These are phyloP conservation scores for Ictidomys tridecemlineatus DNA, from an alignment of 2,113 vertebrate species.

Conservation along the genomic window DNA sequence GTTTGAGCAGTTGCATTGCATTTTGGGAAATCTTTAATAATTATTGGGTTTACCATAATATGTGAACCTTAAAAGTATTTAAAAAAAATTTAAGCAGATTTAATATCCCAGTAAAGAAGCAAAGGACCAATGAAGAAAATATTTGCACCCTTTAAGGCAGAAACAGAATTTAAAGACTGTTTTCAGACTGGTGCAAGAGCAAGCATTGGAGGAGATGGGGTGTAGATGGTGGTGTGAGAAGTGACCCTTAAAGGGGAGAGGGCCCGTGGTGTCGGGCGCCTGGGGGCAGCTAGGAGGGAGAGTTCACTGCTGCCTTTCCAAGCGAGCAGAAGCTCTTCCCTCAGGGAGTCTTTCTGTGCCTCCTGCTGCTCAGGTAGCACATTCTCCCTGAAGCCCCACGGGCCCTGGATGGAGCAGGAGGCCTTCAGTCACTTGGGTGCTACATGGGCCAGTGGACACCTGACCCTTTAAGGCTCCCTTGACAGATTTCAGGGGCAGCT, in stretches of 20 bases:
- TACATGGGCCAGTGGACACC: fast-evolving
- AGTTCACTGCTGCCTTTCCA: background rate
- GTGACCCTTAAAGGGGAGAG: background rate
- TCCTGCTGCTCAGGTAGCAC: too few relatives aligned
- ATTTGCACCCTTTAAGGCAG: background rate
- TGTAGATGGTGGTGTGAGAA: background rate
- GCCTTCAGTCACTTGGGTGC: too few relatives aligned
- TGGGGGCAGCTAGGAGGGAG: fast-evolving
- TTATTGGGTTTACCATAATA: too few relatives aligned
- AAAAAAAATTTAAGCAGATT: background rate
- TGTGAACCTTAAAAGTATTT: too few relatives aligned
- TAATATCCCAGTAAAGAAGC: background rate
- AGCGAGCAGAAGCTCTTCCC: background rate
- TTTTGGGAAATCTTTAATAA: too few relatives aligned
- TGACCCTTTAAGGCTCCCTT: too few relatives aligned
- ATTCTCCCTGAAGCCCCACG: background rate
- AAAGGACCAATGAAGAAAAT: background rate
- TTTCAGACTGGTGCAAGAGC: background rate
- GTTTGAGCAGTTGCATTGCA: too few relatives aligned
- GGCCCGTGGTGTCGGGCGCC: too few relatives aligned
- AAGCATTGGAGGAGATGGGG: too few relatives aligned
- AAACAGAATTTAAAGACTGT: background rate
- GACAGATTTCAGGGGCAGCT: background rate
- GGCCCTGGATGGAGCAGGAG: fast-evolving
- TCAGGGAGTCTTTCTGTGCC: background rate